phyloP scores from a whole-genome alignment of 2,113 vertebrate genomes.

The Chlorodrepanis virens region DNA sequence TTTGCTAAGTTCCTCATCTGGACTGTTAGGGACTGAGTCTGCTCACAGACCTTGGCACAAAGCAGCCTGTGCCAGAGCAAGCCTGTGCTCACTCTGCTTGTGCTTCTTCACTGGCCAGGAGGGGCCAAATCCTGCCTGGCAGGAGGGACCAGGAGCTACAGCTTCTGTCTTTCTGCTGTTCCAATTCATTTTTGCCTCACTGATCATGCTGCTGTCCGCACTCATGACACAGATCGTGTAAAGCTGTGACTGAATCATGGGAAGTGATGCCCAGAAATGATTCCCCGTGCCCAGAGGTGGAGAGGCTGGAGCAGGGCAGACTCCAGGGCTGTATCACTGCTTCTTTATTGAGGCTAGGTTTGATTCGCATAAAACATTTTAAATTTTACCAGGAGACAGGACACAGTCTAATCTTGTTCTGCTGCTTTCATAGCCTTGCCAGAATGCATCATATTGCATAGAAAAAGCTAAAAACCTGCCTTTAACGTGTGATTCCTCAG shows the following conservation, averaged over 20 bases:
- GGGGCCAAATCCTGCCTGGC: neutral
- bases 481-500: neutral
- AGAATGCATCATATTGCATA: neutral
- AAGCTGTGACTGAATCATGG: neutral
- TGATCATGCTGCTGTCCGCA: neutral
- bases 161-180: neutral
- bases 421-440: neutral
- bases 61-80: neutral
- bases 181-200: neutral
- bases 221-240: rapidly evolving
- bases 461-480: neutral
- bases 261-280: neutral
- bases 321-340: neutral
- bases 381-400: neutral
- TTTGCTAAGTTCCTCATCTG: neutral
- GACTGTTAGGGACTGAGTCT: neutral
- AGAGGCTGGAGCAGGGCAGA: neutral
- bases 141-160: neutral
- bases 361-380: neutral
- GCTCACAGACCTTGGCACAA: neutral
- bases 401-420: neutral
- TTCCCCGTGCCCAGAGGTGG: neutral
- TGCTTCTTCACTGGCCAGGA: neutral
- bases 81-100: neutral
- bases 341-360: neutral